Percentiles rank a stretch among this genome's conserved stretches.
These are phyloP conservation scores for Hemistola chrysoprasaria DNA, from an alignment of 2,888 invertebrate genomes.

Conservation along the genomic window DNA sequence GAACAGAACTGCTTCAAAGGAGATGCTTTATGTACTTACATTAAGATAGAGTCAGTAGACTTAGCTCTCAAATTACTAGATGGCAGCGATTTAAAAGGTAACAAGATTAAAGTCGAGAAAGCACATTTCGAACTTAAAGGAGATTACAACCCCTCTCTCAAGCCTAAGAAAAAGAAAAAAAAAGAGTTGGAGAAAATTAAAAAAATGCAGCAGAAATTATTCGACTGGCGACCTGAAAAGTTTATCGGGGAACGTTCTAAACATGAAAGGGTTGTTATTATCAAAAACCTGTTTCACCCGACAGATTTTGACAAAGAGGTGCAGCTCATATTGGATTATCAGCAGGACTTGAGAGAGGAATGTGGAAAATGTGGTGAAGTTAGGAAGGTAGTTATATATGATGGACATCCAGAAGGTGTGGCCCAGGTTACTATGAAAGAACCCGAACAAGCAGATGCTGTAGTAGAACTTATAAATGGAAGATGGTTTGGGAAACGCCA, in stretches of 20 bases:
- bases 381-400: conserved; percentile 94
- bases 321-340: conserved; percentile 93
- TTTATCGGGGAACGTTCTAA: conserved; percentile 92
- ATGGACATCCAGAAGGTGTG: conserved; percentile 96
- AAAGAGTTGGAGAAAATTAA: conserved; percentile 95
- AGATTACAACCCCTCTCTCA: conserved; percentile 94
- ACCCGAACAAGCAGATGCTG: conserved; percentile 95
- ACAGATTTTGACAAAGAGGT: conserved; percentile 95
- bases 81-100: conserved; percentile 90
- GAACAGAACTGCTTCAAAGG: conserved; percentile 93
- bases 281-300: conserved; percentile 96
- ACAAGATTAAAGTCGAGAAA: conserved; percentile 92
- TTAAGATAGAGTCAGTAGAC: conserved; percentile 97
- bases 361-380: conserved; percentile 96
- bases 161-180: conserved; percentile 94
- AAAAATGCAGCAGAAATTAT: conserved; percentile 96
- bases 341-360: conserved; percentile 94
- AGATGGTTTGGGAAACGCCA: conserved; percentile 94
- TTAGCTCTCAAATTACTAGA: conserved; percentile 96
- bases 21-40: conserved; percentile 97
- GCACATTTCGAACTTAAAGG: conserved; percentile 98
- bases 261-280: conserved; percentile 94
- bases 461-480: conserved; percentile 92
- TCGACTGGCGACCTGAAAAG: conserved; percentile 98
- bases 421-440: conserved; percentile 95